Evolutionary conservation across 2,888 invertebrate genomes (phyloP).

Genomic region (Chrysolina oricalcia): DNA sequence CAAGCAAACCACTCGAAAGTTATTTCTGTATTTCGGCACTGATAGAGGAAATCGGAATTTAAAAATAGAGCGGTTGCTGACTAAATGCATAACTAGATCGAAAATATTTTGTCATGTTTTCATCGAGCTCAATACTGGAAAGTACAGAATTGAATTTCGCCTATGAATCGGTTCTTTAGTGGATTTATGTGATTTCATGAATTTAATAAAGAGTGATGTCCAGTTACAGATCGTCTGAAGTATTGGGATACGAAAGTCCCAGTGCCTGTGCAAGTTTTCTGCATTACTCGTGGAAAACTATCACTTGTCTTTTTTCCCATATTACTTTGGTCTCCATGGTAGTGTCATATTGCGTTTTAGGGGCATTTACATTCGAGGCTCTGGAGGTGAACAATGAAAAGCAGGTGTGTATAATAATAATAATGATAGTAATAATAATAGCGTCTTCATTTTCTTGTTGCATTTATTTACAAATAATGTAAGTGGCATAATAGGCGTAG

Average conservation of each 20-base stretch:
- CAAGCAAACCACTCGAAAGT: conserved; percentile 46
- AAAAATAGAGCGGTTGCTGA: conserved; percentile 31
- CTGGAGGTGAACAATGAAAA: conserved; percentile 84
- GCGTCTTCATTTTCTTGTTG: too few species aligned
- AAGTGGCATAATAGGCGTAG: too few species aligned
- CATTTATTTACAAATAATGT: too few species aligned
- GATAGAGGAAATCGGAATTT: conserved; percentile 13
- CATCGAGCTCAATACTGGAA: neutral
- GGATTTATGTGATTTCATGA: neutral
- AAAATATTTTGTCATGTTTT: conserved; percentile 11
- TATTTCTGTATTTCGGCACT: conserved; percentile 43
- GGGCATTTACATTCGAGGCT: conserved; percentile 88
- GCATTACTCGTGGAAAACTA: conserved; percentile 85
- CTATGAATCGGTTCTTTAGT: neutral
- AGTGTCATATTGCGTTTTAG: conserved; percentile 91
- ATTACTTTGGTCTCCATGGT: conserved; percentile 90
- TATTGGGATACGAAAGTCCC: conserved; percentile 64
- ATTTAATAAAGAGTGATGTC: conserved; percentile 58
- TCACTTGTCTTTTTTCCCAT: conserved; percentile 91
- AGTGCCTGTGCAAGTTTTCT: conserved; percentile 75
- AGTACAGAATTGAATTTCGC: neutral
- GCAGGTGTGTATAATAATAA: conserved; percentile 74
- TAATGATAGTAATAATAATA: too few species aligned
- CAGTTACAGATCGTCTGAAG: conserved; percentile 66
- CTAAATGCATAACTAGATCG: conserved; percentile 19